These are phyloP conservation scores for Poecilia latipinna DNA, from an alignment of 2,113 vertebrate genomes.

Conservation along the genomic window DNA sequence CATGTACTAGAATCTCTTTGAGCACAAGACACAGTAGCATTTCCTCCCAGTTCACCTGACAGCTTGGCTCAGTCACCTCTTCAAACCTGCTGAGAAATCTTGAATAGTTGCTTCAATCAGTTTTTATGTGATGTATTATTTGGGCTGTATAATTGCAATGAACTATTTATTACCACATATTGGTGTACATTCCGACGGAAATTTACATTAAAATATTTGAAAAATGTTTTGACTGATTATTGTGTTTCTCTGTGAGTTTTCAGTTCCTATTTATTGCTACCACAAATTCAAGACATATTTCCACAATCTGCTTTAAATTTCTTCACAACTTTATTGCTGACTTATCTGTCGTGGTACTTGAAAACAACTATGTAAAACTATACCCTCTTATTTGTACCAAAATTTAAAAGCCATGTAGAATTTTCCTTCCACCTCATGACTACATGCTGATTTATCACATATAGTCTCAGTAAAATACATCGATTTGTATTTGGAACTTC, in stretches of 20 bases:
- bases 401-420: background rate
- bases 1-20: conserved; percentile 8
- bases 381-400: background rate
- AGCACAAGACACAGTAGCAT: conserved; percentile 47
- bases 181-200: conserved; percentile 72
- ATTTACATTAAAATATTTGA: conserved; percentile 78
- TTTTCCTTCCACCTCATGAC: background rate
- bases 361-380: background rate
- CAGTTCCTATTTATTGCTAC: background rate
- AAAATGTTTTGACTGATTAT: conserved; percentile 45
- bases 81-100: conserved; percentile 56
- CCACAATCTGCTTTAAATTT: background rate
- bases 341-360: background rate
- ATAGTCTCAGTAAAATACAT: background rate
- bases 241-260: background rate
- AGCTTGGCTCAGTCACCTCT: conserved; percentile 35
- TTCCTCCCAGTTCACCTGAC: conserved; percentile 8
- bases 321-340: too few relatives aligned
- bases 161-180: conserved; percentile 79
- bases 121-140: conserved; percentile 70
- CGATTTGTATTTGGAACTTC: background rate
- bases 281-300: background rate
- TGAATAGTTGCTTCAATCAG: conserved; percentile 67
- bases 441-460: background rate
- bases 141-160: conserved; percentile 72